Conservation (phyloP, 1,140 invertebrate species). For the Octopus sinensis region DNA sequence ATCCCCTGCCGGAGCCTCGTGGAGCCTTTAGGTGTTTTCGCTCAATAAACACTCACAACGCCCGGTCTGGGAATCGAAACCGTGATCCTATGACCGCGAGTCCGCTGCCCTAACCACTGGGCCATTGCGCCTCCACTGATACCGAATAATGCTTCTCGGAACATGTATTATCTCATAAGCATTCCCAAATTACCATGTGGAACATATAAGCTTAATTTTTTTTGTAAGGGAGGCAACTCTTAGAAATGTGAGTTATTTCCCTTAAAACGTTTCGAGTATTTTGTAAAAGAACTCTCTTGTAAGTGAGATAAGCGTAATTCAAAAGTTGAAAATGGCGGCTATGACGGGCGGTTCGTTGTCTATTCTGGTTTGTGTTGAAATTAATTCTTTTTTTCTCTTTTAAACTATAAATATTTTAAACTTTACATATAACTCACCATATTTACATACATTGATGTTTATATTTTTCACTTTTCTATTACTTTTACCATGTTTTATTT, state of each 20-base stretch:
- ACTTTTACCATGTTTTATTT: background rate
- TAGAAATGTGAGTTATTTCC: too few relatives aligned
- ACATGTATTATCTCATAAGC: too few relatives aligned
- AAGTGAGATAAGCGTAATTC: background rate
- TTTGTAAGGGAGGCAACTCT: background rate
- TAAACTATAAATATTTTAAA: background rate
- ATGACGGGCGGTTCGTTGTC: background rate
- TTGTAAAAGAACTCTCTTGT: background rate
- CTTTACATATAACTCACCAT: background rate
- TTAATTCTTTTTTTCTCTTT: background rate
- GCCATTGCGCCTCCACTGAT: too few relatives aligned
- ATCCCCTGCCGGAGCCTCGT: too few relatives aligned
- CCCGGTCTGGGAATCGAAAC: too few relatives aligned
- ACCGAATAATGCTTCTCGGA: too few relatives aligned
- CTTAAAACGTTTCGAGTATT: background rate
- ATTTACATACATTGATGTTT: background rate
- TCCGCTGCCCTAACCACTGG: too few relatives aligned
- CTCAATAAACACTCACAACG: too few relatives aligned
- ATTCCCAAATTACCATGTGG: background rate
- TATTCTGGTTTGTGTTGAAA: background rate
- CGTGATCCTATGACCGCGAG: too few relatives aligned
- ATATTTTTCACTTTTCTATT: background rate
- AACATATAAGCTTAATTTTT: background rate
- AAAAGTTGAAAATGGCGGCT: background rate
- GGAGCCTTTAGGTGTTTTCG: too few relatives aligned